A percentile compares a stretch with the other conserved stretches of the same genome.
phyloP scores from a whole-genome alignment of 2,113 vertebrate genomes.

The Tonatia bakeri region DNA sequence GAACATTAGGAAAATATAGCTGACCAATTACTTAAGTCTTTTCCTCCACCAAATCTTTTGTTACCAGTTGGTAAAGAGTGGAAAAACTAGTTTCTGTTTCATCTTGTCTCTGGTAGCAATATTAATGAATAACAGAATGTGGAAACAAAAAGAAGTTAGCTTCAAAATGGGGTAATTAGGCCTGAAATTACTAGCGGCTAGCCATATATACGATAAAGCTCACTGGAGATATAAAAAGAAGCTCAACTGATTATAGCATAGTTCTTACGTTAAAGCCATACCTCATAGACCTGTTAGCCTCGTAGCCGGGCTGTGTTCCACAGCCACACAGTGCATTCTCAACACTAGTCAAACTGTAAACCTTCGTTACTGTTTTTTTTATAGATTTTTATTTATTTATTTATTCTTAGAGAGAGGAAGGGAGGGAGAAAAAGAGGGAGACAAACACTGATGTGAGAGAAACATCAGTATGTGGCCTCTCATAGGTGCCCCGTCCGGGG shows the following conservation, averaged over 20 bases:
- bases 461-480: too few relatives aligned
- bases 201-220: not conserved
- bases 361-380: not conserved
- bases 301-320: not conserved
- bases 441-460: too few relatives aligned
- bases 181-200: not conserved
- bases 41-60: constrained; percentile 2
- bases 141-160: not conserved
- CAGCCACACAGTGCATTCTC: not conserved
- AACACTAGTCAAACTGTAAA: not conserved
- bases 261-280: not conserved
- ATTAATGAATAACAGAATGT: not conserved
- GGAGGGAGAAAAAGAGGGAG: too few relatives aligned
- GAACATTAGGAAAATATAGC: not conserved
- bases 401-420: not conserved
- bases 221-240: not conserved
- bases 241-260: not conserved
- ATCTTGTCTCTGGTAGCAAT: not conserved
- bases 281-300: not conserved
- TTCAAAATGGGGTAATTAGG: not conserved
- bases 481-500: too few relatives aligned
- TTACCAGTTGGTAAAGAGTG: not conserved
- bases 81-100: not conserved
- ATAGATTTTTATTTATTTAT: not conserved
- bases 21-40: not conserved